Conservation (phyloP, 2,888 invertebrate genomes). For the Tetropium fuscum region DNA sequence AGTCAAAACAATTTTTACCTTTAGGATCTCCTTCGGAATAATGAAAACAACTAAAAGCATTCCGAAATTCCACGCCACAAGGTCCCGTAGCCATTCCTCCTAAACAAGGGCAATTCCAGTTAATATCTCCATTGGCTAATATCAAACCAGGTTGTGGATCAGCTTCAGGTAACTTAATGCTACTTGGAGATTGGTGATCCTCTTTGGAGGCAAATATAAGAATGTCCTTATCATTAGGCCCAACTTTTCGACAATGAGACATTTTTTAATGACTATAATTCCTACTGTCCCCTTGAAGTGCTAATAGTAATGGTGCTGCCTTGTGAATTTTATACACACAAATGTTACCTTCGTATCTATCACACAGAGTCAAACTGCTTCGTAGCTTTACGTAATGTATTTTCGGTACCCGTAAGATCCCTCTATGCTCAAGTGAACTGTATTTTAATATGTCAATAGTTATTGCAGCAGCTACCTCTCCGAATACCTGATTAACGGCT, state of each 20-base stretch:
- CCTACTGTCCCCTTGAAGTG: constrained; percentile 62
- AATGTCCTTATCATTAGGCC: constrained; percentile 78
- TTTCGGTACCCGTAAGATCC: constrained; percentile 70
- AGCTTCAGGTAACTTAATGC: constrained; percentile 76
- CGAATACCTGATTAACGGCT: constrained; percentile 69
- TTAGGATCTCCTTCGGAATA: constrained; percentile 91
- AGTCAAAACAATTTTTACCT: constrained; percentile 69
- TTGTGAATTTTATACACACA: constrained; percentile 71
- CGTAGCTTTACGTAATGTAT: constrained; percentile 70
- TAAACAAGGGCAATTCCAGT: constrained; percentile 97
- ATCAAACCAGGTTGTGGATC: constrained; percentile 86
- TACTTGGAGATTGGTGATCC: constrained; percentile 81
- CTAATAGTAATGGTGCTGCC: constrained; percentile 66
- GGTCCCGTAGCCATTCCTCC: constrained; percentile 99
- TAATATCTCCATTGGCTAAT: constrained; percentile 87
- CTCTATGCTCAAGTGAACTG: constrained; percentile 64
- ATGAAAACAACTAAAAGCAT: constrained; percentile 96
- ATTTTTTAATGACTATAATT: constrained; percentile 60
- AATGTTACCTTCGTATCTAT: constrained; percentile 65
- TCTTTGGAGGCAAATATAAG: constrained; percentile 86
- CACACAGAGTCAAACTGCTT: constrained; percentile 70
- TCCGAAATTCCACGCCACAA: constrained; percentile 92
- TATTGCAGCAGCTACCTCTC: constrained; percentile 69
- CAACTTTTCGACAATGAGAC: constrained; percentile 67
- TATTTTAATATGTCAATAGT: constrained; percentile 72